These are phyloP conservation scores for Xiphophorus maculatus DNA, from an alignment of 2,113 vertebrate species.

Conservation along the genomic window DNA sequence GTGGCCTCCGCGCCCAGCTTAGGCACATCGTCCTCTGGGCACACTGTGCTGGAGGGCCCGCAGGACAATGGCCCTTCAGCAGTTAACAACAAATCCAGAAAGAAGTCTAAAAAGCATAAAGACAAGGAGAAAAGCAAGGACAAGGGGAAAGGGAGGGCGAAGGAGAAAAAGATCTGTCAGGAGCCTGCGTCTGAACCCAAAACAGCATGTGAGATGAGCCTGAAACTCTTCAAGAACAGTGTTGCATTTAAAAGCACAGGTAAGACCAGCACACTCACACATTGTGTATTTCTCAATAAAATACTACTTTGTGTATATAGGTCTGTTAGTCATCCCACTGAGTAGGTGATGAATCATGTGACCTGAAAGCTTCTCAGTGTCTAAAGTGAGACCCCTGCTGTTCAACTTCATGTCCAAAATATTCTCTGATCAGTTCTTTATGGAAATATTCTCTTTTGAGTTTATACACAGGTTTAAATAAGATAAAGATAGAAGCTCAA, in stretches of 20 bases:
- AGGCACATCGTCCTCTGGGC: conserved; percentile 48
- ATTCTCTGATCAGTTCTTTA: conserved; percentile 1
- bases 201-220: conserved; percentile 73
- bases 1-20: conserved; percentile 11
- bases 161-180: conserved; percentile 62
- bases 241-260: conserved; percentile 83
- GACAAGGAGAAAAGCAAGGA: conserved; percentile 88
- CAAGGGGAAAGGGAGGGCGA: conserved; percentile 67
- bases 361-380: conserved; percentile 22
- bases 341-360: conserved; percentile 41
- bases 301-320: not conserved
- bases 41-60: conserved; percentile 48
- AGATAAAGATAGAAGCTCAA: not conserved
- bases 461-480: not conserved
- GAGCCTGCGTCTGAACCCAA: conserved; percentile 66
- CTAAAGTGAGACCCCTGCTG: conserved; percentile 62
- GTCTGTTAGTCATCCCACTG: conserved; percentile 50
- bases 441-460: not conserved
- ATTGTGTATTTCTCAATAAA: conserved; percentile 27
- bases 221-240: conserved; percentile 73
- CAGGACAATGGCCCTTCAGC: conserved; percentile 70
- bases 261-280: conserved; percentile 52
- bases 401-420: conserved; percentile 30
- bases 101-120: conserved; percentile 96
- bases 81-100: conserved; percentile 84